Percentiles rank a stretch among this genome's conserved stretches.
Evolutionary conservation across 2,113 vertebrate species (phyloP).

Genomic region (Otus sunia): DNA sequence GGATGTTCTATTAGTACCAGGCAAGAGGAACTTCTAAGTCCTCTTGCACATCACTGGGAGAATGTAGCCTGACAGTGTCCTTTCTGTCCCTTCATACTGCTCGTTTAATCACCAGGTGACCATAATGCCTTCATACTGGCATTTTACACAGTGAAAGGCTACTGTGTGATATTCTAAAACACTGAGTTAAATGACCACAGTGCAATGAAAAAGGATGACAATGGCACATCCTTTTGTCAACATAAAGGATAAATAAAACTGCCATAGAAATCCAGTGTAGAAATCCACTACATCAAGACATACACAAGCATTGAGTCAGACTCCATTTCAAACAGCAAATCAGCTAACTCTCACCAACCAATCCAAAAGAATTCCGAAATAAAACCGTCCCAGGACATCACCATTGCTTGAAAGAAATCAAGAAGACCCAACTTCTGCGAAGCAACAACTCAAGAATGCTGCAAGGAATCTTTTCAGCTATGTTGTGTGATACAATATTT

Average conservation of each 20-base stretch:
- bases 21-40: not conserved
- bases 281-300: not conserved
- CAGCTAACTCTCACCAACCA: not conserved
- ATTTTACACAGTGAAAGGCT: not conserved
- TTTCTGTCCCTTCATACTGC: not conserved
- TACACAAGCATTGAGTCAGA: not conserved
- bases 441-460: not conserved
- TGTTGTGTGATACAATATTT: not conserved
- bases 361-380: not conserved
- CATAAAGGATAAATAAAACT: not conserved
- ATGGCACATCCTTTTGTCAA: not conserved
- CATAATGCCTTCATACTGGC: not conserved
- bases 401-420: not conserved
- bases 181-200: not conserved
- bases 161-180: not conserved
- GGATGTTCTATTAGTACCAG: not conserved
- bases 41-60: not conserved
- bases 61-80: not conserved
- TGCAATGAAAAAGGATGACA: not conserved
- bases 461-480: not conserved
- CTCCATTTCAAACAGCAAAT: not conserved
- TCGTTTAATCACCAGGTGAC: not conserved
- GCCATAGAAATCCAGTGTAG: not conserved
- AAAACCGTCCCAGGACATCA: not conserved
- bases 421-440: not conserved